phyloP scores from a whole-genome alignment of 2,113 vertebrate genomes.

The Nanorana parkeri region DNA sequence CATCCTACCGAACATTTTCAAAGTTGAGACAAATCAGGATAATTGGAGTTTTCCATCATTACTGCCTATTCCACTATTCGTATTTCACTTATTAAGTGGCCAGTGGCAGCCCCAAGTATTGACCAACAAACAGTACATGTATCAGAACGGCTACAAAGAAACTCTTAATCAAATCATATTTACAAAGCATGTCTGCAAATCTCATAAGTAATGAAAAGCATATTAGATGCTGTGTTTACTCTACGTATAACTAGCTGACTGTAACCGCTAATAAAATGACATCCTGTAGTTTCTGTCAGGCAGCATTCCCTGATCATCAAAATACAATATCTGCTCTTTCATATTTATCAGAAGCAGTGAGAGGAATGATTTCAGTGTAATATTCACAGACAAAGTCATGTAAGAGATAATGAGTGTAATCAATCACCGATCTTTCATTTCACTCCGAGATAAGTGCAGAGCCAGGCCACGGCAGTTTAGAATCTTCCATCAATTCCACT shows the following conservation, averaged over 20 bases:
- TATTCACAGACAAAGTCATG: constrained; percentile 30
- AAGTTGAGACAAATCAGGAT: no score
- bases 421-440: constrained; percentile 25
- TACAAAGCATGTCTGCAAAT: constrained; percentile 14
- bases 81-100: no score
- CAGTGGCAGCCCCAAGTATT: no score
- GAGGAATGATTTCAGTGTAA: constrained; percentile 21
- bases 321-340: constrained; percentile 16
- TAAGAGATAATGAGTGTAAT: constrained; percentile 37
- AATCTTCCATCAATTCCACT: neutral
- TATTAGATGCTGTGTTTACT: constrained; percentile 23
- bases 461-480: neutral
- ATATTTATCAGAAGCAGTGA: constrained; percentile 8
- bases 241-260: constrained; percentile 25
- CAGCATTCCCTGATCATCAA: constrained; percentile 25
- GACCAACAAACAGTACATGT: neutral
- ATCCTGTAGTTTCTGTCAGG: constrained; percentile 1
- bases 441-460: neutral
- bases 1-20: no score
- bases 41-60: no score
- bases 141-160: neutral
- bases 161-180: neutral
- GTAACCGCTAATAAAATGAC: constrained; percentile 23
- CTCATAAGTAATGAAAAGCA: constrained; percentile 10
- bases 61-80: no score